These are phyloP conservation scores for Mantis religiosa DNA, from an alignment of 2,888 invertebrate species.

Conservation along the genomic window DNA sequence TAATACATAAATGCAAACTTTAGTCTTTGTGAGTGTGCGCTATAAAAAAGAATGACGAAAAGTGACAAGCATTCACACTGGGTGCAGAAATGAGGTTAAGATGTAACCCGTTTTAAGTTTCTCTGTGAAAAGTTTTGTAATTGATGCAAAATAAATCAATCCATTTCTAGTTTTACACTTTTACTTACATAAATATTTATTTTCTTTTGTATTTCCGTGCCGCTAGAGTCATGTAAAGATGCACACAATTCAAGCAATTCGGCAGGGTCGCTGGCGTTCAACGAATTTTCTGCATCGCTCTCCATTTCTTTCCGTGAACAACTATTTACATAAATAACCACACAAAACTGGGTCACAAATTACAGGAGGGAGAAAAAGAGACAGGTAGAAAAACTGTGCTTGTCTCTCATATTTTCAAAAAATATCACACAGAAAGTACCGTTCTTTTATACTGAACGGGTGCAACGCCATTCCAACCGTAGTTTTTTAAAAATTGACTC, in stretches of 20 bases:
- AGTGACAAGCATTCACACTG: no score
- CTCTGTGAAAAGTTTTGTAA: not conserved
- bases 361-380: not conserved
- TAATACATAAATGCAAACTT: no score
- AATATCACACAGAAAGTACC: not conserved
- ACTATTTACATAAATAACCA: not conserved
- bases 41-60: no score
- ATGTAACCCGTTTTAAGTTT: not conserved
- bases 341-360: not conserved
- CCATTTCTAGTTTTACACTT: slow-evolving; percentile 28
- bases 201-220: slow-evolving; percentile 53
- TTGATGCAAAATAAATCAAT: not conserved
- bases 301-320: not conserved
- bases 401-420: not conserved
- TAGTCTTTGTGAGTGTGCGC: no score
- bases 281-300: not conserved
- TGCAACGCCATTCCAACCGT: not conserved
- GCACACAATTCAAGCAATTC: slow-evolving; percentile 54
- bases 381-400: not conserved
- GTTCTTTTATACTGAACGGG: not conserved
- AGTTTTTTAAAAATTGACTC: not conserved
- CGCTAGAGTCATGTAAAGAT: slow-evolving; percentile 49
- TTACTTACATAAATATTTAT: slow-evolving; percentile 56
- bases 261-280: slow-evolving; percentile 50
- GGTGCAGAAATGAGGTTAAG: not conserved